Evolutionary conservation across 2,888 invertebrate species (phyloP).

Genomic region (Microchrysa polita): DNA sequence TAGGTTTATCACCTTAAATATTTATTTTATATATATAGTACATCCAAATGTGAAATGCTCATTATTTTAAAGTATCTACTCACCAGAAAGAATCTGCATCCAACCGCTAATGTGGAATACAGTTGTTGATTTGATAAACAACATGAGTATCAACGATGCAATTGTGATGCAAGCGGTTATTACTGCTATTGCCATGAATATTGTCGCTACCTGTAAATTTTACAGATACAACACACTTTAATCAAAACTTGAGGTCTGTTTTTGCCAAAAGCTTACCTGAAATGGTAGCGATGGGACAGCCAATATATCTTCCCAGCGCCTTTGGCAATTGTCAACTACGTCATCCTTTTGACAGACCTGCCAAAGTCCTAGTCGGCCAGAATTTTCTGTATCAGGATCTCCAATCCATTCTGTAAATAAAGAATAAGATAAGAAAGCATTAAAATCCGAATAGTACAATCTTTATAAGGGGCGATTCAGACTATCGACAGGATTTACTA

Average conservation of each 20-base stretch:
- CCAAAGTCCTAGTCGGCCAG: constrained; percentile 93
- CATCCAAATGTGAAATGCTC: too few relatives aligned
- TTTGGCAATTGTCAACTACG: constrained; percentile 82
- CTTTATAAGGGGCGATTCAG: too few relatives aligned
- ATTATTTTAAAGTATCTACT: too few relatives aligned
- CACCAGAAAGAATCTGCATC: constrained; percentile 96
- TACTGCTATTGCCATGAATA: constrained; percentile 87
- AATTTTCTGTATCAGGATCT: constrained; percentile 83
- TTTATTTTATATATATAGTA: too few relatives aligned
- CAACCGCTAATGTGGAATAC: constrained; percentile 95
- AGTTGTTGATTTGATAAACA: constrained; percentile 90
- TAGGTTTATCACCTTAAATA: too few relatives aligned
- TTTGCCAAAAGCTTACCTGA: constrained; percentile 65
- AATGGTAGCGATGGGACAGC: constrained; percentile 84
- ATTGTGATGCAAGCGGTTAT: constrained; percentile 86
- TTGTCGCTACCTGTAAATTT: constrained; percentile 75
- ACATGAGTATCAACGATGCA: constrained; percentile 88
- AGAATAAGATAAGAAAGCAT: constrained; percentile 37
- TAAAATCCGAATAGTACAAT: constrained; percentile 17
- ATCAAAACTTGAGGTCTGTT: neutral
- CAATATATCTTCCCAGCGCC: constrained; percentile 83
- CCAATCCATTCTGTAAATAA: constrained; percentile 80
- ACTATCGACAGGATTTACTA: too few relatives aligned
- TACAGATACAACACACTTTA: neutral
- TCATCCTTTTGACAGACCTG: constrained; percentile 84